phyloP scores from a whole-genome alignment of 2,797 vertebrate genomes.

The Lacerta agilis region DNA sequence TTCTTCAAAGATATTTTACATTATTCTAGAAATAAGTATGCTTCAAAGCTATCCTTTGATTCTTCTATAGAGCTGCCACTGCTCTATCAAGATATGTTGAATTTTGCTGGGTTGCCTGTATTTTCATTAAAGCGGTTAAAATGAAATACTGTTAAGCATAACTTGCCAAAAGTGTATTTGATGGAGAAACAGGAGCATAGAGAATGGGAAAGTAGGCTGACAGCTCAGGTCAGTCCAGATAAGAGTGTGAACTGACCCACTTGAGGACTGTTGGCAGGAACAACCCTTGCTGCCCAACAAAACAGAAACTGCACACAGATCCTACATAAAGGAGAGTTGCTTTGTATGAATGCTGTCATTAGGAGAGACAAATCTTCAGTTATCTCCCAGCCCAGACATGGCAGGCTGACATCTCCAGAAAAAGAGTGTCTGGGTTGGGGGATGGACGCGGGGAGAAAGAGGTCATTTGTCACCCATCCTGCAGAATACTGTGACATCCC shows the following conservation, averaged over 20 bases:
- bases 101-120: neutral
- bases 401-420: slow-evolving; percentile 53
- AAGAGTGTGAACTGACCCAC: neutral
- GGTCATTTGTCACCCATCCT: slow-evolving; percentile 67
- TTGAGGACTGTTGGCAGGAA: neutral
- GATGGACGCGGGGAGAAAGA: slow-evolving; percentile 5
- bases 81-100: neutral
- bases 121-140: slow-evolving; percentile 36
- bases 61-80: neutral
- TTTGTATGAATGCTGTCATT: slow-evolving; percentile 36
- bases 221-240: neutral
- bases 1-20: neutral
- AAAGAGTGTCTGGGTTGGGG: neutral
- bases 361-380: slow-evolving; percentile 66
- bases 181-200: neutral
- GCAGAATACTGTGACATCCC: slow-evolving; percentile 42
- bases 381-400: slow-evolving; percentile 61
- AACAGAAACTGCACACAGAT: neutral
- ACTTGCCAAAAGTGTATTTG: neutral
- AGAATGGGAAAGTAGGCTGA: neutral
- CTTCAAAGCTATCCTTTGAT: slow-evolving; percentile 23
- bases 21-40: slow-evolving; percentile 20
- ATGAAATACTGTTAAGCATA: slow-evolving; percentile 9
- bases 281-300: slow-evolving; percentile 21
- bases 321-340: slow-evolving; percentile 1